phyloP scores from a whole-genome alignment of 2,113 vertebrate genomes.

The Rhinoptilus africanus region DNA sequence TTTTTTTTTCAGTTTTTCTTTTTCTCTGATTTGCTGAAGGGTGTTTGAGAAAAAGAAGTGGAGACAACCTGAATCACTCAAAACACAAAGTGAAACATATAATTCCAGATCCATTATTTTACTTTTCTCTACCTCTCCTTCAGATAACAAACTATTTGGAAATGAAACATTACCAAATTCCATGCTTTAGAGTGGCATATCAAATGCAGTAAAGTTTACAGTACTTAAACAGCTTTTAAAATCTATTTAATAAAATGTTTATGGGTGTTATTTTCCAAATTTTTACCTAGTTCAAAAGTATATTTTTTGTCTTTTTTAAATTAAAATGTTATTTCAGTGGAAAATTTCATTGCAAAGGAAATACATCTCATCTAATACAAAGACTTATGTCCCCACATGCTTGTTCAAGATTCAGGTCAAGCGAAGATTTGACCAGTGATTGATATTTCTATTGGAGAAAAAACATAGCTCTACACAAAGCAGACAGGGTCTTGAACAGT shows the following conservation, averaged over 20 bases:
- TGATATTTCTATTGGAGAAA: not conserved
- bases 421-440: not conserved
- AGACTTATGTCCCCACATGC: not conserved
- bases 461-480: not conserved
- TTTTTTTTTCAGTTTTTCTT: not conserved
- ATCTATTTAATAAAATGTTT: not conserved
- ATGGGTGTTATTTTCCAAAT: not conserved
- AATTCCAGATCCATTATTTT: not conserved
- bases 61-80: not conserved
- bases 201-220: not conserved
- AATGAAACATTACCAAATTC: not conserved
- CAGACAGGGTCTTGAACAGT: not conserved
- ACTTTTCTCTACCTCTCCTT: not conserved
- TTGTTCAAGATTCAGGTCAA: not conserved
- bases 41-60: fast-evolving
- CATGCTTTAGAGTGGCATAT: not conserved
- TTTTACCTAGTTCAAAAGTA: not conserved
- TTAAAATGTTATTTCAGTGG: not conserved
- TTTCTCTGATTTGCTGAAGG: not conserved
- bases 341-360: not conserved
- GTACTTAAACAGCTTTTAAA: not conserved
- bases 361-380: not conserved
- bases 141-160: not conserved
- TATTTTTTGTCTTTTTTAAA: fast-evolving
- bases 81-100: not conserved